A percentile compares a stretch with the other conserved stretches of the same genome.
Evolutionary conservation across 1,140 invertebrate genomes (phyloP).

Genomic region (Marisa cornuarietis): DNA sequence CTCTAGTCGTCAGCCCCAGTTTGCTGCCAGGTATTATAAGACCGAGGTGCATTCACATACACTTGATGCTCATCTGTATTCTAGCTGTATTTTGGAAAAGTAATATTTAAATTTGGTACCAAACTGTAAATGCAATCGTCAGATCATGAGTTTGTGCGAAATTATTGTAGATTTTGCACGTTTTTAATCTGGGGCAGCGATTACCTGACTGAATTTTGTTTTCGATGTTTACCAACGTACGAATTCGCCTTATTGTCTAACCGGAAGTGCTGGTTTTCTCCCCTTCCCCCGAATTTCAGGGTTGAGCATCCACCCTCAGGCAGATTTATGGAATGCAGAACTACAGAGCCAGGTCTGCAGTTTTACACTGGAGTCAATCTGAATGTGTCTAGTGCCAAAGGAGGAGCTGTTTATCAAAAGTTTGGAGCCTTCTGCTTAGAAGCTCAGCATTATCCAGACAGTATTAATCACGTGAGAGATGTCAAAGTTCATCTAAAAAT

Average conservation of each 20-base stretch:
- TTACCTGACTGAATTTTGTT: too few relatives aligned
- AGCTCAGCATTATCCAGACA: constrained; percentile 92
- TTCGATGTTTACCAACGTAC: too few relatives aligned
- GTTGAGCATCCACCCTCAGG: constrained; percentile 77
- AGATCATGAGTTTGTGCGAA: too few relatives aligned
- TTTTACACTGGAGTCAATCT: constrained; percentile 88
- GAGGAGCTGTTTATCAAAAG: constrained; percentile 75
- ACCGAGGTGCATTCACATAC: neutral
- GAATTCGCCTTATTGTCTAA: too few relatives aligned
- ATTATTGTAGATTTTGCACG: too few relatives aligned
- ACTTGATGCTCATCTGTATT: neutral
- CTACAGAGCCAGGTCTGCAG: constrained; percentile 89
- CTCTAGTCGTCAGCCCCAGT: constrained; percentile 33
- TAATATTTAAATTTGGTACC: too few relatives aligned
- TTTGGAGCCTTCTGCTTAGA: constrained; percentile 89
- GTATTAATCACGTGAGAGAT: constrained; percentile 81
- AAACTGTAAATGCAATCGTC: too few relatives aligned
- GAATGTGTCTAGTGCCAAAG: constrained; percentile 75
- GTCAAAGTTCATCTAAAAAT: neutral
- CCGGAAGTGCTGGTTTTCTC: too few relatives aligned
- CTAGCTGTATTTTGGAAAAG: too few relatives aligned
- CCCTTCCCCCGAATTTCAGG: constrained; percentile 45
- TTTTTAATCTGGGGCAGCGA: too few relatives aligned
- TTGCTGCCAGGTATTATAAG: constrained; percentile 53
- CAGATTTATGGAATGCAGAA: constrained; percentile 79